Percentiles rank a stretch among this genome's conserved stretches.
These are phyloP conservation scores for Ictidomys tridecemlineatus DNA, from an alignment of 2,113 vertebrate genomes.

Conservation along the genomic window DNA sequence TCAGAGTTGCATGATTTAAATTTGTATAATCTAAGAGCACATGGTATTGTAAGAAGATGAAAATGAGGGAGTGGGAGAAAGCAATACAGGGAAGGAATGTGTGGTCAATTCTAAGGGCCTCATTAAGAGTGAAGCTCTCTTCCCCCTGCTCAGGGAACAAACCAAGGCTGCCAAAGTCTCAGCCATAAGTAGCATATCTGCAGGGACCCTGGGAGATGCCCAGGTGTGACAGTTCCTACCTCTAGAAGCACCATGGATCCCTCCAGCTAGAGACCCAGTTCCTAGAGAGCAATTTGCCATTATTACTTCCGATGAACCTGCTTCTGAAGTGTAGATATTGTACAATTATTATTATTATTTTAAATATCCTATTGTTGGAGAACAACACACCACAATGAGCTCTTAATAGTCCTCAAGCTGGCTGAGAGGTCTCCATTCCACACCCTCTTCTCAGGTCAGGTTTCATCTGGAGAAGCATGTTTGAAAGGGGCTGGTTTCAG, in stretches of 20 bases:
- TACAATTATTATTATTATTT: not conserved
- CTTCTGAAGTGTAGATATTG: not conserved
- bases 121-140: not conserved
- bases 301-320: not conserved
- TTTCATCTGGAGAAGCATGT: not conserved
- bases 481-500: not conserved
- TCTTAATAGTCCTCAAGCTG: accelerated
- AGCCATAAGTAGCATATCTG: not conserved
- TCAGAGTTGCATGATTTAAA: not conserved
- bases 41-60: not conserved
- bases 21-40: not conserved
- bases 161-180: not conserved
- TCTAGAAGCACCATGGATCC: not conserved
- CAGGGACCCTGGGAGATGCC: not conserved
- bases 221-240: not conserved
- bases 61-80: not conserved
- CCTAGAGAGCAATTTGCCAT: not conserved
- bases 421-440: not conserved
- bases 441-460: not conserved
- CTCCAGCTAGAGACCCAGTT: not conserved
- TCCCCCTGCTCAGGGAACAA: not conserved
- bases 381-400: accelerated
- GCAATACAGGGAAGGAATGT: not conserved
- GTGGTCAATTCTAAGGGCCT: not conserved
- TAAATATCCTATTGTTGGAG: not conserved